Evolutionary conservation across 2,797 vertebrate species (phyloP).

Genomic region (Kryptopterus vitreolus): DNA sequence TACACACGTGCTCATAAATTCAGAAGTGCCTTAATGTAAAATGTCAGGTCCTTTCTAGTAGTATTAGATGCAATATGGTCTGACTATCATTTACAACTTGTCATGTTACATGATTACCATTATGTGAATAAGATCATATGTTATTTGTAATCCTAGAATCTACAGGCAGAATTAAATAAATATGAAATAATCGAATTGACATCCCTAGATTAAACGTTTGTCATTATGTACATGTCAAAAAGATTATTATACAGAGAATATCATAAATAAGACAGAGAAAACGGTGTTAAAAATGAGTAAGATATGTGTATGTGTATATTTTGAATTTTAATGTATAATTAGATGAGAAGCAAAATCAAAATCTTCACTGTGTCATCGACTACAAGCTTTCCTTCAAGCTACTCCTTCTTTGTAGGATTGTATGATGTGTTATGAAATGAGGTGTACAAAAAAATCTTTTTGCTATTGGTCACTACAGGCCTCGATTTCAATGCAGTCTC

Average conservation of each 20-base stretch:
- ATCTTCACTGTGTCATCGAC: neutral
- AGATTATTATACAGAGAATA: neutral
- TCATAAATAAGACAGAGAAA: neutral
- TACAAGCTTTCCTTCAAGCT: neutral
- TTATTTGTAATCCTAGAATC: too few relatives aligned
- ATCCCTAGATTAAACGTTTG: neutral
- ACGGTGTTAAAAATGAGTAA: neutral
- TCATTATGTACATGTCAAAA: neutral
- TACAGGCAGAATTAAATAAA: too few relatives aligned
- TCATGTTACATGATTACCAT: neutral
- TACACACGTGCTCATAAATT: neutral
- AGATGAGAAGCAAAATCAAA: neutral
- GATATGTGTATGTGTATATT: neutral
- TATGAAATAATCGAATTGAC: neutral
- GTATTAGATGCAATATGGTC: neutral
- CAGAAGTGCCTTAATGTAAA: neutral
- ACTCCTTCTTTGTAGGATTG: too few relatives aligned
- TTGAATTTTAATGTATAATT: neutral
- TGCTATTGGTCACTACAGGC: constrained; percentile 3
- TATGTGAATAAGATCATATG: neutral
- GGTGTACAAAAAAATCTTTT: neutral
- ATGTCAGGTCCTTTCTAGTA: neutral
- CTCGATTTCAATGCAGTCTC: constrained; percentile 61
- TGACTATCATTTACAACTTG: neutral
- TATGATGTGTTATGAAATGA: neutral